phyloP scores from a whole-genome alignment of 2,888 invertebrate genomes.

The Diloba caeruleocephala region DNA sequence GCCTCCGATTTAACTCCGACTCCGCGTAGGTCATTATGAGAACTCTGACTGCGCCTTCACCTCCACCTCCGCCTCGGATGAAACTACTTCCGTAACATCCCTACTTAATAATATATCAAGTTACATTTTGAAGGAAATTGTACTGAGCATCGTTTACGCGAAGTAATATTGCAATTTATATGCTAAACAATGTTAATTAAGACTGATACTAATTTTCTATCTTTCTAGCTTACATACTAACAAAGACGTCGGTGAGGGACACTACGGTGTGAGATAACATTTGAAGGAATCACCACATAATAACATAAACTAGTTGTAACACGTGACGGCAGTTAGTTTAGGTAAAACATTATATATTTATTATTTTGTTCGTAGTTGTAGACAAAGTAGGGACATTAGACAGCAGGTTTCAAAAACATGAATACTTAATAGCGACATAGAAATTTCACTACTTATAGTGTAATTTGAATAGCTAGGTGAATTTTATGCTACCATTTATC shows the following conservation, averaged over 20 bases:
- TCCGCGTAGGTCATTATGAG: too few species aligned
- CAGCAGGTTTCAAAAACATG: constrained; percentile 50
- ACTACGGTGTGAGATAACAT: constrained; percentile 86
- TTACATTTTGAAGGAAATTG: constrained; percentile 19
- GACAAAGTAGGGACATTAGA: constrained; percentile 52
- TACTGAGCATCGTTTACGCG: background rate
- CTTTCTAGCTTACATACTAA: constrained; percentile 87
- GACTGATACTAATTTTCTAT: constrained; percentile 64
- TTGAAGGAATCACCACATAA: constrained; percentile 68
- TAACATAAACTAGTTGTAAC: constrained; percentile 64
- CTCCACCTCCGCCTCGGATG: too few species aligned
- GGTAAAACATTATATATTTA: constrained; percentile 69
- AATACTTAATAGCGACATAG: constrained; percentile 57
- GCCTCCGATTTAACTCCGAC: too few species aligned
- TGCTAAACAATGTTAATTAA: constrained; percentile 26
- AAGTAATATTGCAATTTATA: constrained; percentile 14
- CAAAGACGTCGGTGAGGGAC: constrained; percentile 79
- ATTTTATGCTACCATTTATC: constrained; percentile 33
- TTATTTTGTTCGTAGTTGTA: constrained; percentile 46
- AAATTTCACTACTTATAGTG: constrained; percentile 61
- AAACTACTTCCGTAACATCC: too few species aligned
- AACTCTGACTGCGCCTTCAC: too few species aligned
- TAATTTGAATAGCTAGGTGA: constrained; percentile 58
- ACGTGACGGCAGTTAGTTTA: constrained; percentile 72
- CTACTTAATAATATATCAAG: constrained; percentile 40